Evolutionary conservation across 2,888 invertebrate genomes (phyloP).

Genomic region (Diplolepis rosae): DNA sequence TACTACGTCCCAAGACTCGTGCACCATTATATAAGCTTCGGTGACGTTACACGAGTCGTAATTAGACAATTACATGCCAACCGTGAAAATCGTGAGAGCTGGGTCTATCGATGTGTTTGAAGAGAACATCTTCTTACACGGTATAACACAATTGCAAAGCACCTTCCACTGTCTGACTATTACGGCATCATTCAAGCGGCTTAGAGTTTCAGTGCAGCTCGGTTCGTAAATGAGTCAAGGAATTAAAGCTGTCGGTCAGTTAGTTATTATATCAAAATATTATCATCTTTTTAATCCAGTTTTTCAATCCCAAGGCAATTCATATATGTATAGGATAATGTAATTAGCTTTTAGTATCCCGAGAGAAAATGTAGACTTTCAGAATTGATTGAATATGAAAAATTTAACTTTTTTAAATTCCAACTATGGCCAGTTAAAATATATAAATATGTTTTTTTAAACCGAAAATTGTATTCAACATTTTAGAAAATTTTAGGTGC

Average conservation of each 20-base stretch:
- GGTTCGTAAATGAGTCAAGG: background rate
- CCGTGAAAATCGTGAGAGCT: slow-evolving; percentile 6
- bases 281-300: too few species aligned
- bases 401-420: too few species aligned
- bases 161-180: slow-evolving; percentile 16
- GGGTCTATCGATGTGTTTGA: slow-evolving; percentile 24
- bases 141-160: slow-evolving; percentile 1
- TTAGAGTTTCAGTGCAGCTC: background rate
- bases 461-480: too few species aligned
- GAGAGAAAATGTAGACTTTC: too few species aligned
- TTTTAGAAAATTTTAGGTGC: too few species aligned
- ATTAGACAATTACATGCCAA: slow-evolving; percentile 20
- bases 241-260: background rate
- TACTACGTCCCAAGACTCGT: background rate
- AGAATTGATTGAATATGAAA: too few species aligned
- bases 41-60: slow-evolving; percentile 4
- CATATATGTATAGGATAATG: too few species aligned
- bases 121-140: background rate
- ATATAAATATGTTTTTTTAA: too few species aligned
- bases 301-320: too few species aligned
- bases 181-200: slow-evolving; percentile 17
- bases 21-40: slow-evolving; percentile 20
- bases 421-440: too few species aligned
- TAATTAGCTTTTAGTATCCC: too few species aligned
- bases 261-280: slow-evolving; percentile 17